Evolutionary conservation across 2,113 vertebrate genomes (phyloP), one percentile per base, ranked within the genome.

Genomic region (Boulengerochromis microlepis): DNA sequence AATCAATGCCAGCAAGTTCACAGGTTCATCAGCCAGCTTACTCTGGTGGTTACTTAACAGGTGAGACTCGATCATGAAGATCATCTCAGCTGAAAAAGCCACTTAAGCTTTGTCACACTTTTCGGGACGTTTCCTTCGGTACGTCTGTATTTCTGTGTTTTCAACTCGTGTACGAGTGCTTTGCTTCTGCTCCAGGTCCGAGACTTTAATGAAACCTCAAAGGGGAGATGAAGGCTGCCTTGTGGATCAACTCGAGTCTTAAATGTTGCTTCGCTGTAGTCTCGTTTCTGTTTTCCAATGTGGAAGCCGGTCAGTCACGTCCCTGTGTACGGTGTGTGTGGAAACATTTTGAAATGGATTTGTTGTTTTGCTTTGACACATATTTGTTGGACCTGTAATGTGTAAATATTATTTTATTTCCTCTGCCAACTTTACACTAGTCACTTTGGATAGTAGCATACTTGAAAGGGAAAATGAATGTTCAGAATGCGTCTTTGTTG

Each of bases 381-480:
- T 61, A 4, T 56, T 45, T 35, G 18, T 88, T 92, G 91, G 84
- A 94, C 93, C 88, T 90, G 18, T 92, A 90, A 84, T 61, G 38
- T 96, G 96, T 95, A 94, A 92, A 96, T 90, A 92, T 29, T 80
- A 53, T 93, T 93, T 86, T 90, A 87, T 92, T 87, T 94, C 82
- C 93, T 83, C 90, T 38, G 92, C 94, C 95, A 93, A 92, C 91
- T 93, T 86, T 91, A 95, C 91, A 94, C 91, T 87, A 91, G 96
- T 89, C 89, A 91, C 93, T 94, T 89, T 95, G 94, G 90, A 92
- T 92, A 95, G 94, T 95, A 96, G 96, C 89, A 96, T 96, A 96
- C 89, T 94, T 90, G 92, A 92, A 95, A 90, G 93, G 95, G 91
- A 86, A 81, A 90, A 85, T 91, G 54, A 92, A 95, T 95, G 92